Evolutionary conservation across 2,888 invertebrate genomes (phyloP), one percentile per base, ranked within the genome.

Genomic region (Osmoderma eremita): DNA sequence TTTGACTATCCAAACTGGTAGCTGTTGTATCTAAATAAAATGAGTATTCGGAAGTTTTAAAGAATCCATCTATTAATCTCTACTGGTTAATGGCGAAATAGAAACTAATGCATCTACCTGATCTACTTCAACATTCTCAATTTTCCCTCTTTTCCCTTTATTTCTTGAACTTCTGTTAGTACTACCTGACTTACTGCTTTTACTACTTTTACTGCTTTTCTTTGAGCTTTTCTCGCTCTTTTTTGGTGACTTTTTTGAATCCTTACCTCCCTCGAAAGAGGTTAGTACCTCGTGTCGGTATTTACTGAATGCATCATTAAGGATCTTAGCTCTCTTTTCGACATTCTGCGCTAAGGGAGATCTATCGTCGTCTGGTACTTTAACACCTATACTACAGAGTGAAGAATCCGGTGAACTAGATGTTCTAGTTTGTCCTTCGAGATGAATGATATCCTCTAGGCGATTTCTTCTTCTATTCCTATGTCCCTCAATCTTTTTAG

Each of bases 1-100:
- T 41, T 74, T 75, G 5, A 75, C 73, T 12, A 74, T 70, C 74
- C 73, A 73, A 50, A 75, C 68, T 2, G 77, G 77, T 12, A 76
- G 42, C 45, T 74, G 48, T 67, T 75, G 75, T 24, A 76, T 69
- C 74, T 75, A 38, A 12, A 67, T 1, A 30, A 1, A 6, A 1
- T 1, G 6, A 3, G 10, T 30, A 30, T 30, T 30, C 3, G 5
- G 3, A 24, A 24, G 24, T 24, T 24, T 24, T 24, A 24, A 24
- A 24, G 24, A 24, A 5, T 24, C 5, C 5, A 5, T 24, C 5
- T 24, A 4, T 5, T 3, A 5, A 24, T 5, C 3, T 24, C 24
- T 24, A 24, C 3, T 24, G 24, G 24, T 4, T 24, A 24, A 6
- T 53, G 2, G 5, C 53, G 17, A 54, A 17, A 36, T n/a, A 6